Conservation (phyloP, 2,797 vertebrate genomes). For the Hoplostethus mediterraneus region DNA sequence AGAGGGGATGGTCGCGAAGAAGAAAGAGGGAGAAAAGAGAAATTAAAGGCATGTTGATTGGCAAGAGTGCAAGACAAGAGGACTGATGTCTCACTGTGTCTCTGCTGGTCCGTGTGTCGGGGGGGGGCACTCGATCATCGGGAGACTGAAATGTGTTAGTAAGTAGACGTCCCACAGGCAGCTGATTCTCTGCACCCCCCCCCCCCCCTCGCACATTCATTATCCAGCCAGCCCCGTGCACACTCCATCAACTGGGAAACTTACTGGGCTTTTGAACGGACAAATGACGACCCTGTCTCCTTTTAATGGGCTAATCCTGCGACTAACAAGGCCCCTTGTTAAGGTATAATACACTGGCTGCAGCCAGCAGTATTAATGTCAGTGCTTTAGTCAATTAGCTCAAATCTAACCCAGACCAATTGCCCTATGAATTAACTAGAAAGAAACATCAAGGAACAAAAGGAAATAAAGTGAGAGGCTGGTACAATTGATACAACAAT, state of each 20-base stretch:
- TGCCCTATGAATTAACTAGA: constrained; percentile 54
- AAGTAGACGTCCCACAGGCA: constrained; percentile 79
- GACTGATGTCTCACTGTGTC: constrained; percentile 81
- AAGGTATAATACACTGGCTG: constrained; percentile 54
- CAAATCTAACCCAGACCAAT: constrained; percentile 45
- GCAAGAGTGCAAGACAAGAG: constrained; percentile 57
- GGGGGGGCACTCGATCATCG: constrained; percentile 74
- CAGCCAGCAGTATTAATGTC: constrained; percentile 46
- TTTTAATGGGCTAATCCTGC: constrained; percentile 76
- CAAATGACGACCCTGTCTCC: constrained; percentile 68
- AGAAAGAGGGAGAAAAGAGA: constrained; percentile 70
- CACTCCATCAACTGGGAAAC: constrained; percentile 72
- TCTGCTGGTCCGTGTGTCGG: constrained; percentile 82
- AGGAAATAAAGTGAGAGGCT: constrained; percentile 26
- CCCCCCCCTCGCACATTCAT: constrained; percentile 61
- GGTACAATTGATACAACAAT: constrained; percentile 12
- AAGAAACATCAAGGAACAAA: constrained; percentile 44
- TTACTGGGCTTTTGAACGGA: constrained; percentile 67
- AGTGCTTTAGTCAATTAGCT: constrained; percentile 72
- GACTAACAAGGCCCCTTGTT: constrained; percentile 67
- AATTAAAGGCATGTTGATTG: constrained; percentile 81
- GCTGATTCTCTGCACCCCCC: constrained; percentile 61
- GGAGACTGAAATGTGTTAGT: constrained; percentile 82
- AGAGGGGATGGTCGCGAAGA: constrained; percentile 71
- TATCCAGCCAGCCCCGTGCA: constrained; percentile 63